Percentiles rank a stretch among this genome's conserved stretches.
These are phyloP conservation scores for mouse (Mus musculus) DNA, from an alignment of 2,113 vertebrate species.

Conservation along the genomic window GRCm39 chr5:103834501-103835000, in stretches of 20 bases:
- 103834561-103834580: too few relatives aligned
- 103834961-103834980: constrained; percentile 39
- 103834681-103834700: not conserved
- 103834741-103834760: not conserved
- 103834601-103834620: not conserved
- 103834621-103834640: not conserved
- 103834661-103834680: not conserved
- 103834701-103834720: not conserved
- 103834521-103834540: too few relatives aligned
- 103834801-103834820: not conserved
- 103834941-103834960: not conserved
- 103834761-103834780: constrained; percentile 9
- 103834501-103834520: too few relatives aligned
- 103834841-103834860: not conserved
- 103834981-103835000: not conserved
- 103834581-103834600: not conserved
- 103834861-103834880: not conserved
- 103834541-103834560: too few relatives aligned
- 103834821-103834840: not conserved
- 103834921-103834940: not conserved
- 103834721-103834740: constrained; percentile 38
- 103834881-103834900: not conserved
- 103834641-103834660: not conserved
- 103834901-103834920: not conserved
- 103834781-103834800: not conserved